phyloP scores from a whole-genome alignment of 2,888 invertebrate species.

The Ophion costatus region DNA sequence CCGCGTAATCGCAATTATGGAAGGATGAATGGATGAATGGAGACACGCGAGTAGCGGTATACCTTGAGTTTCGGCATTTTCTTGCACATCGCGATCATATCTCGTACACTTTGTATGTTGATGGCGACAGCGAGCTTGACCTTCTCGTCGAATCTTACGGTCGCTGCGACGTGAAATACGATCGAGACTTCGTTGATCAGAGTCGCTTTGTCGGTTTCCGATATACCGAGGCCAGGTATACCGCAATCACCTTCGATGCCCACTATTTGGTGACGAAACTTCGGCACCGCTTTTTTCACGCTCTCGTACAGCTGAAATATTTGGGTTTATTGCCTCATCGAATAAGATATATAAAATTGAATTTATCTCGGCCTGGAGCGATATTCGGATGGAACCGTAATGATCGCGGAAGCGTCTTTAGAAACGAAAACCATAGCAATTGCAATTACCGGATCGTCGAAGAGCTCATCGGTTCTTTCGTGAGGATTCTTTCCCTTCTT shows the following conservation, averaged over 20 bases:
- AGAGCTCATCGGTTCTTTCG: slow-evolving; percentile 84
- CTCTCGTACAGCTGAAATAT: slow-evolving; percentile 85
- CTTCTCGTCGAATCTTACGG: slow-evolving; percentile 89
- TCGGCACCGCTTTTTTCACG: slow-evolving; percentile 86
- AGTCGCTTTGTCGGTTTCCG: slow-evolving; percentile 85
- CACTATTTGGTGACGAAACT: slow-evolving; percentile 86
- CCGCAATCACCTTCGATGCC: slow-evolving; percentile 87
- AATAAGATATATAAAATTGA: not conserved
- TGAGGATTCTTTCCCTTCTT: slow-evolving; percentile 85
- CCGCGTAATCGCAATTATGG: too few species aligned
- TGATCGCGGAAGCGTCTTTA: too few species aligned
- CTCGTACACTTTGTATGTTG: slow-evolving; percentile 89
- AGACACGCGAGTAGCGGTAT: slow-evolving; percentile 71
- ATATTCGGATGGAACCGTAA: too few species aligned
- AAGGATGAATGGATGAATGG: not conserved
- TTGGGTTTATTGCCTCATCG: not conserved
- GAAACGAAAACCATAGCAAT: not conserved
- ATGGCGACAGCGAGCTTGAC: slow-evolving; percentile 89
- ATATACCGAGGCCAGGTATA: slow-evolving; percentile 86
- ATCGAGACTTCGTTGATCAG: slow-evolving; percentile 85
- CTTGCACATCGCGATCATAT: slow-evolving; percentile 87
- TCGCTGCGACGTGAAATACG: slow-evolving; percentile 86
- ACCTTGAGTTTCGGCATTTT: slow-evolving; percentile 88
- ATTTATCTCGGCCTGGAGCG: not conserved
- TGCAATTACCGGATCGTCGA: slow-evolving; percentile 79